These are phyloP conservation scores for Phorcus lineatus DNA, from an alignment of 2,888 invertebrate genomes.

Conservation along the genomic window DNA sequence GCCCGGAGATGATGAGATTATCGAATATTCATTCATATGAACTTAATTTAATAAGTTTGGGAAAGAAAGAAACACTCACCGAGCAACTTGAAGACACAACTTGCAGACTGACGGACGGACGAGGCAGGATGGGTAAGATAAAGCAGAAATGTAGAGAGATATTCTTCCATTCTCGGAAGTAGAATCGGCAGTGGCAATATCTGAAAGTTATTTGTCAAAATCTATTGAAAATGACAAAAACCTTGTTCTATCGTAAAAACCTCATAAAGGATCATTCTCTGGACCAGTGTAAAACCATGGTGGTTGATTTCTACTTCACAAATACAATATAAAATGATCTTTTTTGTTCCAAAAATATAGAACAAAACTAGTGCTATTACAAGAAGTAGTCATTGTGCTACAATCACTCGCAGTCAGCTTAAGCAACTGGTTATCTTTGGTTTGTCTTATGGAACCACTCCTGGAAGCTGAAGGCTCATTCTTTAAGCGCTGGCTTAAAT, in stretches of 20 bases:
- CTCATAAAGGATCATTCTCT: background rate
- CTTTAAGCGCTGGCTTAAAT: too few relatives aligned
- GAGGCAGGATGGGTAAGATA: conserved; percentile 73
- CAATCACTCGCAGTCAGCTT: too few relatives aligned
- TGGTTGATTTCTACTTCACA: background rate
- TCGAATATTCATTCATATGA: too few relatives aligned
- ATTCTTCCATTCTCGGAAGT: conserved; percentile 57
- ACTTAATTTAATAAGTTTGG: too few relatives aligned
- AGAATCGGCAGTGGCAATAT: background rate
- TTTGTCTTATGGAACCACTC: too few relatives aligned
- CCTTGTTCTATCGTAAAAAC: background rate
- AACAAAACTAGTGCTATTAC: too few relatives aligned
- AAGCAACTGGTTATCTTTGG: too few relatives aligned
- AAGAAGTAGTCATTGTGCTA: too few relatives aligned
- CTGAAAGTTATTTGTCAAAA: background rate
- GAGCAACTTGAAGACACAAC: conserved; percentile 71
- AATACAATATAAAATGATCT: background rate
- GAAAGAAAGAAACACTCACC: conserved; percentile 47
- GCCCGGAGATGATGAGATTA: too few relatives aligned
- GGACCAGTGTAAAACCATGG: background rate
- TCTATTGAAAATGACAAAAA: background rate
- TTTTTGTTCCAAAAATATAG: too few relatives aligned
- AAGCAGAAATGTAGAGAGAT: conserved; percentile 64
- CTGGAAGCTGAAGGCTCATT: too few relatives aligned
- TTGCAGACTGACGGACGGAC: conserved; percentile 72